Base-by-base conservation (phyloP, 1,140 invertebrate species). In the Orchesella cincta region DNA sequence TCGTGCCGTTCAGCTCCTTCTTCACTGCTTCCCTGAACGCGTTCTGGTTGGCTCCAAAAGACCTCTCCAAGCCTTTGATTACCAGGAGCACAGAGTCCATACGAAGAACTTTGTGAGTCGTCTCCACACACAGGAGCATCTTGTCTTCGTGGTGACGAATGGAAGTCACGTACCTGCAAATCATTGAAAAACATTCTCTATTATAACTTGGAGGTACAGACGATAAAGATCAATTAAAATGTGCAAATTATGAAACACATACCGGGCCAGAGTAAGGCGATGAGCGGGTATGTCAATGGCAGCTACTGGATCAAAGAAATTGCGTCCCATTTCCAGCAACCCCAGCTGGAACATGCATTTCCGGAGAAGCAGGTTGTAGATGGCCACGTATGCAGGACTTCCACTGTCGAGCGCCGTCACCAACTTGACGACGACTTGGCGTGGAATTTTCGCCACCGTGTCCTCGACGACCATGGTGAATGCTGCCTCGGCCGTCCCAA, bases 301-400 rank as follows among this genome's bases (percentile, higher is more conserved):
- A 57, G 88, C 20, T 2, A 18, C 33, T 1, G 16, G 57, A 34
- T 82, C 76, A 36, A 71, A 82, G 75, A 74, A 77, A 52, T 79
- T 91, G 28, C 93, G 85, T 0, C 92, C 91, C 36, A 96, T 62
- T 23, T 54, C 18, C 18, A 77, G 70, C 26, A 82, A 46, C 0
- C 54, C 31, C 62, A 82, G n/a, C 88, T 12, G 92, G 85, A 83
- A 87, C 79, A 93, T 88, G 77, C 90, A 91, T 82, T 91, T 91
- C 5, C 92, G 85, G 78, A 94, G 88, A 18, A 94, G 88, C 5
- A 93, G 89, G 81, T 94, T 94, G 57, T 93, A 91, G 0, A 95
- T 85, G 79, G 92, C 91, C 0, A 81, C 72, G 74, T 81, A 81
- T 39, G 73, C 70, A 0, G 52, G 71, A 46, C 77, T 76, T 0